A percentile compares a stretch with the other conserved stretches of the same genome.
These are phyloP conservation scores for Apocrypta bakeri DNA, from an alignment of 1,140 invertebrate species.

Conservation along the genomic window DNA sequence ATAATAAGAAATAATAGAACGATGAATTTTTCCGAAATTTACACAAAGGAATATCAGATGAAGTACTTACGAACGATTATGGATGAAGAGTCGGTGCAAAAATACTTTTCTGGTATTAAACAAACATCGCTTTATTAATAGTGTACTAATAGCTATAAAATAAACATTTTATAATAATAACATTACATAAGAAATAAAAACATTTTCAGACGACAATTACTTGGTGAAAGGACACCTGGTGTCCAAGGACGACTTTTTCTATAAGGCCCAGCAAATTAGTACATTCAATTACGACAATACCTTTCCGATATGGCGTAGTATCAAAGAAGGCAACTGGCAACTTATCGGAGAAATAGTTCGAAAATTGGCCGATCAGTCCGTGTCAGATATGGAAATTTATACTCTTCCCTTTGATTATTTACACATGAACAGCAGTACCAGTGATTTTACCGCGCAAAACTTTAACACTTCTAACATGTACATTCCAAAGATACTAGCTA, in stretches of 20 bases:
- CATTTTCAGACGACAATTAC: not conserved
- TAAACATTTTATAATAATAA: not conserved
- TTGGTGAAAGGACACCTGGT: not conserved
- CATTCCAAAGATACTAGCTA: not conserved
- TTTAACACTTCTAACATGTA: not conserved
- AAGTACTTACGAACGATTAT: not conserved
- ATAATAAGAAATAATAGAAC: not conserved
- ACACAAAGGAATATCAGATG: not conserved
- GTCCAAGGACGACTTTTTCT: slow-evolving; percentile 1
- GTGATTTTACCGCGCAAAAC: not conserved
- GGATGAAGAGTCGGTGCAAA: not conserved
- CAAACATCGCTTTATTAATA: not conserved
- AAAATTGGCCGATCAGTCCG: not conserved
- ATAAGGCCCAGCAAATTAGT: slow-evolving; percentile 72
- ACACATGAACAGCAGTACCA: not conserved
- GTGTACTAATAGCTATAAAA: not conserved
- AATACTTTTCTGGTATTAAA: not conserved
- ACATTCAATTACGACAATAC: slow-evolving; percentile 81
- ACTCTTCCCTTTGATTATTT: not conserved
- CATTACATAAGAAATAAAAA: not conserved
- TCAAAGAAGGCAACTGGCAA: slow-evolving; percentile 76
- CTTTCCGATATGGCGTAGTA: slow-evolving; percentile 51
- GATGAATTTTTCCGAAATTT: not conserved
- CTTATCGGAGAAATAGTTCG: slow-evolving; percentile 70
- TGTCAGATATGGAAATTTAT: not conserved